Percentiles rank a stretch among this genome's conserved stretches.
Evolutionary conservation across 2,113 vertebrate species (phyloP).

Genomic region (Anas platyrhynchos): DNA sequence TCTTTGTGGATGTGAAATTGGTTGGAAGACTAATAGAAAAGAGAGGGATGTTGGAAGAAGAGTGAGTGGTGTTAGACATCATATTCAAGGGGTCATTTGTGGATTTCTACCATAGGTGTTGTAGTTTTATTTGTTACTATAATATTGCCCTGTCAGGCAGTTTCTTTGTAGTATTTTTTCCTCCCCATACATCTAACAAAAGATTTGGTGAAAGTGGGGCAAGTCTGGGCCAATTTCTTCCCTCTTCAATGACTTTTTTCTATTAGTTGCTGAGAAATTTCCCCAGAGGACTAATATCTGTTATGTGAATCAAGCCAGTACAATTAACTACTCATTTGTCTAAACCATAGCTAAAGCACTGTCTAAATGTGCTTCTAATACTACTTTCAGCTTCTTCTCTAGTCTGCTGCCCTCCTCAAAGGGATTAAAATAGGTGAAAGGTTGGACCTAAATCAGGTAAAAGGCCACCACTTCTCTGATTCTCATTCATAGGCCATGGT

Average conservation of each 20-base stretch:
- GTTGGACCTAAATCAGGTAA: background rate
- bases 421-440: background rate
- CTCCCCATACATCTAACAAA: background rate
- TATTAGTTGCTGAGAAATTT: background rate
- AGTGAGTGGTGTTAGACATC: background rate
- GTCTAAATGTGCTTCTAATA: background rate
- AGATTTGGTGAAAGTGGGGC: rapidly evolving
- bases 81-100: background rate
- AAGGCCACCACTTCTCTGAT: background rate
- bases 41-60: background rate
- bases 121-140: background rate
- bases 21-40: background rate
- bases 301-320: background rate
- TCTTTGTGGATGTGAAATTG: background rate
- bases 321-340: background rate
- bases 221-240: background rate
- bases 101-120: background rate
- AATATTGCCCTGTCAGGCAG: background rate
- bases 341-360: background rate
- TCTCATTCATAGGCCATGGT: background rate
- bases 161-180: background rate
- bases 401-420: background rate
- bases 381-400: background rate
- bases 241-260: background rate
- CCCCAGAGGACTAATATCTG: background rate